Evolutionary conservation across 2,888 invertebrate genomes (phyloP).

Genomic region (Nomada goodeniana): DNA sequence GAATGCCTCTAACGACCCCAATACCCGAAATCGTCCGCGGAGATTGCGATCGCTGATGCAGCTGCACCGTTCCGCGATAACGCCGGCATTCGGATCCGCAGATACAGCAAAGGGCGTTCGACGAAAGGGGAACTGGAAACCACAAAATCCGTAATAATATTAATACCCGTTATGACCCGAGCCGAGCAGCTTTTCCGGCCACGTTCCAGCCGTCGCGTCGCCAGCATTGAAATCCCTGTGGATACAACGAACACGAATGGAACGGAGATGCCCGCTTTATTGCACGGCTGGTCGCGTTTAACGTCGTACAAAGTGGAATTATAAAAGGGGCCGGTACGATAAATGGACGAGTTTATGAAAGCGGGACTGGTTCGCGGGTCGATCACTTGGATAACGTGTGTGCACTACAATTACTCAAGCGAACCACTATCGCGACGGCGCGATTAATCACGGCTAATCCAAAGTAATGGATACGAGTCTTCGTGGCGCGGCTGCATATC

Average conservation of each 20-base stretch:
- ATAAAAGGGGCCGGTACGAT: no score
- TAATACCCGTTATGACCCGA: conserved; percentile 2
- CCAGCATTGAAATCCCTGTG: conserved; percentile 1
- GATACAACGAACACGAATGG: neutral
- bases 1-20: neutral
- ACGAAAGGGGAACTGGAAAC: neutral
- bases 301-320: no score
- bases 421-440: neutral
- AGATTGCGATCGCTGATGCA: conserved; percentile 23
- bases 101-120: neutral
- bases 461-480: neutral
- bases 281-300: no score
- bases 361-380: neutral
- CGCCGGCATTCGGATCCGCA: neutral
- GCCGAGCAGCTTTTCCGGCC: neutral
- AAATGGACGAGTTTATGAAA: neutral
- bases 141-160: neutral
- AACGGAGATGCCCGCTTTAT: neutral
- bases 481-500: no score
- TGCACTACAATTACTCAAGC: neutral
- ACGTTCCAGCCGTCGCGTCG: neutral
- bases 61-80: neutral
- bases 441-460: conserved; percentile 5
- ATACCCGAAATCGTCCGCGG: neutral
- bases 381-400: neutral